Evolutionary conservation across 2,797 vertebrate genomes (phyloP).

Genomic region (Poeciliopsis gracilis): DNA sequence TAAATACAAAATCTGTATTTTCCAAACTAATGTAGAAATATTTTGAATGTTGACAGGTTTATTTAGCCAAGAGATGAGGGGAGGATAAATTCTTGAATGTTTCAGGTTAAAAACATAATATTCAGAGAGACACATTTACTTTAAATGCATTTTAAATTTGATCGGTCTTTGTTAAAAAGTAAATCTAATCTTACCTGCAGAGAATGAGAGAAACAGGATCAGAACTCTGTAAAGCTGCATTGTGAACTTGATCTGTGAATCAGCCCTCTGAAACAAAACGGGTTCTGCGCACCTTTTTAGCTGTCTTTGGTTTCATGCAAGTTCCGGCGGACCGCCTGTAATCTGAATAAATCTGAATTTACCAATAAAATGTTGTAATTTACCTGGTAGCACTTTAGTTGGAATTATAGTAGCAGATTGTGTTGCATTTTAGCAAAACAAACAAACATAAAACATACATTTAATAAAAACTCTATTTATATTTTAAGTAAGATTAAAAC

Average conservation of each 20-base stretch:
- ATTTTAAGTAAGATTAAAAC: no score
- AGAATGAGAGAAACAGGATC: slow-evolving; percentile 46
- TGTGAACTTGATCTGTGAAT: not conserved
- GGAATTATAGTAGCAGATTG: not conserved
- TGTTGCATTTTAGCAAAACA: not conserved
- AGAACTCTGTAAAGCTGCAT: slow-evolving; percentile 52
- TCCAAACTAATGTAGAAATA: not conserved
- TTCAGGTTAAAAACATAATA: not conserved
- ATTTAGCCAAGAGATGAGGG: not conserved
- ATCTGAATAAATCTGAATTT: not conserved
- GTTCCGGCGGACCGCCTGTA: not conserved
- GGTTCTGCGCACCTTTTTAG: not conserved
- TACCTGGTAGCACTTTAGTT: not conserved
- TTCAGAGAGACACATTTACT: not conserved
- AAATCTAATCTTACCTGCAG: slow-evolving; percentile 46
- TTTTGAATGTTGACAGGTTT: not conserved
- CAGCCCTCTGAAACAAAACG: not conserved
- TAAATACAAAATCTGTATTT: not conserved
- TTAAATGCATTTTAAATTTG: not conserved
- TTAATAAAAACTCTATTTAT: not conserved
- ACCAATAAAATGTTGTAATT: not conserved
- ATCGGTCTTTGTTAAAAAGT: no score
- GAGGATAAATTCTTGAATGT: not conserved
- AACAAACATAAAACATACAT: not conserved
- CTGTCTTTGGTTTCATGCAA: not conserved